A percentile compares a stretch with the other conserved stretches of the same genome.
Evolutionary conservation across 2,797 vertebrate genomes (phyloP).

Genomic region (Meda fulgida): DNA sequence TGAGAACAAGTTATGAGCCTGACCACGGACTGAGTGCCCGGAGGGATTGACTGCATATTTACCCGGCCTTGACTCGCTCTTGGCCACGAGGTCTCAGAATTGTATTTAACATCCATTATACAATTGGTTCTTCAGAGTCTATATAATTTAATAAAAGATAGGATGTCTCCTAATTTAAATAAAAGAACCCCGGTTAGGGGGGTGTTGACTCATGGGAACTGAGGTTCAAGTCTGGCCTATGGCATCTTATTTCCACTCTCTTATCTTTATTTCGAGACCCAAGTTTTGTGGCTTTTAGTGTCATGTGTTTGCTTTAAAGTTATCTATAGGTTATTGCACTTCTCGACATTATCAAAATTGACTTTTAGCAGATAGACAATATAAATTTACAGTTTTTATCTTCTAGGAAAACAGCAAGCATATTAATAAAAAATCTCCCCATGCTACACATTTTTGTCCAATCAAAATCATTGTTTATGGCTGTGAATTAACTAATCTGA

Average conservation of each 20-base stretch:
- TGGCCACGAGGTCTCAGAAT: background rate
- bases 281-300: slow-evolving; percentile 10
- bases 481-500: background rate
- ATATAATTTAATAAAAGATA: slow-evolving; percentile 6
- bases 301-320: background rate
- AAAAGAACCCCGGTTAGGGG: background rate
- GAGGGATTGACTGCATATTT: background rate
- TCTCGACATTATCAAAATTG: background rate
- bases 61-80: background rate
- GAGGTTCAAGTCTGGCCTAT: background rate
- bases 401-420: background rate
- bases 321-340: background rate
- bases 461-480: background rate
- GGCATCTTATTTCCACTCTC: background rate
- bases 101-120: slow-evolving; percentile 6
- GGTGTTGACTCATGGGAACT: background rate
- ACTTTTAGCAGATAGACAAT: background rate
- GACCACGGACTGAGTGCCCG: background rate
- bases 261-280: background rate
- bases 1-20: slow-evolving; percentile 2
- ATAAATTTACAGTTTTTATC: background rate
- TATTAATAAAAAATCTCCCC: background rate
- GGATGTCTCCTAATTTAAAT: background rate
- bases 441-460: background rate
- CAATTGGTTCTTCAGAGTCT: background rate